Conservation (phyloP, 2,797 vertebrate genomes). For the Bovichtus diacanthus region DNA sequence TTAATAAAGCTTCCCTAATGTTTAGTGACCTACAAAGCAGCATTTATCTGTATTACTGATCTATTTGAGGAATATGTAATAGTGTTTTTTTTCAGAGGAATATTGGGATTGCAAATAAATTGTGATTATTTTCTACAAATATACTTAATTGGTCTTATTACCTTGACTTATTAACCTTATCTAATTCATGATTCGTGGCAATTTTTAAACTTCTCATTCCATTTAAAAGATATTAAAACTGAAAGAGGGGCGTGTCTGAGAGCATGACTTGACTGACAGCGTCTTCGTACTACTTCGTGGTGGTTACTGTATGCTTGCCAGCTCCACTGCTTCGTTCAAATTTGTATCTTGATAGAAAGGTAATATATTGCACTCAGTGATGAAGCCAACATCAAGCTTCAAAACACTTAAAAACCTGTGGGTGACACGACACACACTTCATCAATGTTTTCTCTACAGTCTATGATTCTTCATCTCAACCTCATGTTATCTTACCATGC, state of each 20-base stretch:
- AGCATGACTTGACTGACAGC: background rate
- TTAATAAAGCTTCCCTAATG: background rate
- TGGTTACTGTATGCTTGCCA: conserved; percentile 3
- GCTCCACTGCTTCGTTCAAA: background rate
- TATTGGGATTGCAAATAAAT: background rate
- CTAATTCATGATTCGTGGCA: background rate
- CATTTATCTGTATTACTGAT: background rate
- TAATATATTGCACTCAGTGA: background rate
- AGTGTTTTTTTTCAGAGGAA: background rate
- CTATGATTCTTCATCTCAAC: conserved; percentile 1
- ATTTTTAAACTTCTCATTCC: background rate
- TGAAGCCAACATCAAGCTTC: background rate
- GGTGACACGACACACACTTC: background rate
- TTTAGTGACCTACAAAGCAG: background rate
- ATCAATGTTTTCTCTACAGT: background rate
- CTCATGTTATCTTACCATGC: background rate
- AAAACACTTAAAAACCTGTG: background rate
- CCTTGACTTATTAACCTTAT: background rate
- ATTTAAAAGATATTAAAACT: background rate
- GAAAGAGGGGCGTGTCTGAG: background rate
- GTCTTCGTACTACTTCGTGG: background rate
- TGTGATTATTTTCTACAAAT: background rate
- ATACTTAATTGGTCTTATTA: background rate
- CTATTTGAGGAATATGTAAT: background rate
- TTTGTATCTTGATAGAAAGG: background rate